These are phyloP conservation scores for Muntiacus reevesi DNA, from an alignment of 2,113 vertebrate genomes.

Conservation along the genomic window DNA sequence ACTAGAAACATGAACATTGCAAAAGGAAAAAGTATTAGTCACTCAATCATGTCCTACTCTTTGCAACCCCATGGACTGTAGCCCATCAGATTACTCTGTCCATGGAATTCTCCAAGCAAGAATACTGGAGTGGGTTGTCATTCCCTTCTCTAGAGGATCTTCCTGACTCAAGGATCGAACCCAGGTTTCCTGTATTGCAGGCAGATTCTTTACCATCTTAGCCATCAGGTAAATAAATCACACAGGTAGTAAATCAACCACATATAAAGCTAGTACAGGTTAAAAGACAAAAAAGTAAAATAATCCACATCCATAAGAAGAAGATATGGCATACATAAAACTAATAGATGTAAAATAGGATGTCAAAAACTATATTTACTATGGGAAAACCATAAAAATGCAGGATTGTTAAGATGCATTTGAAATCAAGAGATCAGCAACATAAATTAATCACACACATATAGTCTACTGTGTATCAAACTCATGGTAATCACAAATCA, in stretches of 20 bases:
- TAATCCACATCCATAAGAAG: background rate
- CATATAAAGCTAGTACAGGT: background rate
- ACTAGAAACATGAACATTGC: background rate
- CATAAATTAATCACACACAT: background rate
- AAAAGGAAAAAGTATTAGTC: background rate
- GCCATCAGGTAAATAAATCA: background rate
- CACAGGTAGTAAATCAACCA: background rate
- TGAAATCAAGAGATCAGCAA: background rate
- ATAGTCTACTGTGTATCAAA: background rate
- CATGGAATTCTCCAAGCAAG: background rate
- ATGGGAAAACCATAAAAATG: background rate
- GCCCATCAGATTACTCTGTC: background rate
- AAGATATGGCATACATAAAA: background rate
- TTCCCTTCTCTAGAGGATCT: background rate
- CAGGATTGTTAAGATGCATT: background rate
- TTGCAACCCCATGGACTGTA: background rate
- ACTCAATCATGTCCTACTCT: background rate
- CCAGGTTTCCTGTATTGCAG: background rate
- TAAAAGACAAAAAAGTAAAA: background rate
- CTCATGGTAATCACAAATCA: background rate
- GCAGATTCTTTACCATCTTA: background rate
- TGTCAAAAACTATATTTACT: background rate
- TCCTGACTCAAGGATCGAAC: background rate
- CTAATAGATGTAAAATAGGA: background rate
- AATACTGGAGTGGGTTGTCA: background rate